Base-by-base conservation (phyloP, 2,888 invertebrate genomes). In the Halictus quadricinctus region DNA sequence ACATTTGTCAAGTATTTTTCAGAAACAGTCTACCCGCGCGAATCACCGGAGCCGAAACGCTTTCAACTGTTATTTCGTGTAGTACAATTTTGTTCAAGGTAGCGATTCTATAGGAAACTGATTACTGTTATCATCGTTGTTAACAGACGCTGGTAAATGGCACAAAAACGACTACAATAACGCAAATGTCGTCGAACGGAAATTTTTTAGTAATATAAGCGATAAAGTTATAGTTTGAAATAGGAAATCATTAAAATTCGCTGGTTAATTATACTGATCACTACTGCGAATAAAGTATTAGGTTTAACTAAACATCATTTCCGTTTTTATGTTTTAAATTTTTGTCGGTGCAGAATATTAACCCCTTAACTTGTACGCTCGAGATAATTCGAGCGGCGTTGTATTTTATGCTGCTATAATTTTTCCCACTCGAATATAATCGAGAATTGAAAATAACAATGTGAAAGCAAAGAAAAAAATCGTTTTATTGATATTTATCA, bases 1-100 rank as follows among this genome's bases (percentile, higher is more conserved):
- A 76, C 66, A 73, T 66, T 78, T 70, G 84, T 85, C 85, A 54
- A 85, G 48, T 70, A 70, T 77, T 70, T 80, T 79, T 70, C 29
- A 43, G 72, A 70, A 75, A 50, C 15, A 18, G 54, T 18, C 64
- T 75, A n/a, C 64, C n/a, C 46, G 54, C n/a, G 15, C 29, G 43
- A 43, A 43, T 72, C 21, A 72, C 72, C 66, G 36, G 79, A 79
- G 69, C 50, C 8, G 46, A 41, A 60, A 36, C 41, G 2, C 13
- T 50, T 78, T 72, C n/a, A 36, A n/a, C 7, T 12, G 7, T 41
- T 74, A n/a, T 36, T 48, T 74, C n/a, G 10, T 21, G 69, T 41
- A 41, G 13, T 64, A 18, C 18, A 10, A 70, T 43, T 41, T 41
- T 43, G 10, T 29, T 29, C 8, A 29, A 64, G 64, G 18, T 29